Evolutionary conservation across 1,140 invertebrate species (phyloP).

Genomic region (Sarcophaga bullata): DNA sequence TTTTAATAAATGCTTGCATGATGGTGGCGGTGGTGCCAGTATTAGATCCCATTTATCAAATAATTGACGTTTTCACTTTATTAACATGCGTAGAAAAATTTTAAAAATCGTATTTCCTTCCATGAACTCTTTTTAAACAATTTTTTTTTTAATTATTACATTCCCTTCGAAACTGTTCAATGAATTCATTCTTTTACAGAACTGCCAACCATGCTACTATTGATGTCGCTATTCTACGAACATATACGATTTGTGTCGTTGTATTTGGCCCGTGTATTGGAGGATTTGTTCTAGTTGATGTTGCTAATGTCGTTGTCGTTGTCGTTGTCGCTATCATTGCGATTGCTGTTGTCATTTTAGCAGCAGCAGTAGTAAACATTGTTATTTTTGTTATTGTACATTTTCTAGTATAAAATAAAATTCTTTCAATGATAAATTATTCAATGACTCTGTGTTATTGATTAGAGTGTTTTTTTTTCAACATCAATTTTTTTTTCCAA

Average conservation of each 20-base stretch:
- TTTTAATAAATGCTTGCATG: too few species aligned
- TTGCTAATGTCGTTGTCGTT: too few species aligned
- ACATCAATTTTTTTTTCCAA: background rate
- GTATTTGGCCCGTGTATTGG: background rate
- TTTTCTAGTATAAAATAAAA: background rate
- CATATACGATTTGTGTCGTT: background rate
- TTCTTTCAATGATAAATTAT: conserved; percentile 25
- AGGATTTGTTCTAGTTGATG: conserved; percentile 1
- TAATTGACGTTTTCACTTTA: too few species aligned
- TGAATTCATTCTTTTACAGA: background rate
- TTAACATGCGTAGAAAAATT: too few species aligned
- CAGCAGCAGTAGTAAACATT: too few species aligned
- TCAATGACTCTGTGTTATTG: conserved; percentile 19
- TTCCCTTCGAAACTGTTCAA: too few species aligned
- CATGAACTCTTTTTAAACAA: background rate
- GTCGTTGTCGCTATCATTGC: background rate
- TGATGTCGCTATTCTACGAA: background rate
- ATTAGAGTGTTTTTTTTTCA: conserved; percentile 2
- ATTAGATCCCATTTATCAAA: too few species aligned
- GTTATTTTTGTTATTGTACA: too few species aligned
- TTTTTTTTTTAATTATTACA: too few species aligned
- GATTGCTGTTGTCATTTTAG: too few species aligned
- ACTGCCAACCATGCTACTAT: background rate
- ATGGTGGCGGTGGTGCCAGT: too few species aligned
- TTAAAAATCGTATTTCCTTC: too few species aligned